Percentiles rank a stretch among this genome's conserved stretches.
Conservation (phyloP, 2,888 invertebrate genomes). For the Euplexia lucipara region DNA sequence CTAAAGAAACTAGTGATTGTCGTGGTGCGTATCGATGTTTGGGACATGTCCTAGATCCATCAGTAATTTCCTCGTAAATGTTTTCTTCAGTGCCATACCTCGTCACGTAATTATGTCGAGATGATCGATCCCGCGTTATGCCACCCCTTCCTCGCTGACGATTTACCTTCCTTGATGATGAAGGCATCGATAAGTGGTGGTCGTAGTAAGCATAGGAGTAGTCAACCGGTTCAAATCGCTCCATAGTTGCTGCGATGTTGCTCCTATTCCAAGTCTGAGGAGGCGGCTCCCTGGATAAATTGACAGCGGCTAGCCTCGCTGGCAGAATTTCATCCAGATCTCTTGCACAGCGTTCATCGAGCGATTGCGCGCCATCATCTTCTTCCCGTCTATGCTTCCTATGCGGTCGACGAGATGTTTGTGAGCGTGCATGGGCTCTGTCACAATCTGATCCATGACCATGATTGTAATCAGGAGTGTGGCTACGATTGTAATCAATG, state of each 20-base stretch:
- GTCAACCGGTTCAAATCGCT: conserved; percentile 93
- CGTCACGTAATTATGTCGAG: conserved; percentile 94
- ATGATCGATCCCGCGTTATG: conserved; percentile 83
- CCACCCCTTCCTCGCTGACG: conserved; percentile 87
- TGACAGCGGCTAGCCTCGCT: conserved; percentile 87
- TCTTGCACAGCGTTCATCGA: conserved; percentile 87
- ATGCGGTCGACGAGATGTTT: conserved; percentile 83
- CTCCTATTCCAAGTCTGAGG: conserved; percentile 92
- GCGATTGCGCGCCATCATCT: conserved; percentile 87
- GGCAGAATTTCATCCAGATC: conserved; percentile 89
- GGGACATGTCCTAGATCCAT: conserved; percentile 90
- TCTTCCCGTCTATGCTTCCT: conserved; percentile 84
- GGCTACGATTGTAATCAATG: conserved; percentile 84
- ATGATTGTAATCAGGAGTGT: conserved; percentile 86
- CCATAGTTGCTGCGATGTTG: conserved; percentile 92
- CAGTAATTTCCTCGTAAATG: conserved; percentile 95
- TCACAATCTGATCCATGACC: conserved; percentile 85
- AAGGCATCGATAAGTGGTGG: conserved; percentile 93
- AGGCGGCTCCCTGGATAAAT: conserved; percentile 84
- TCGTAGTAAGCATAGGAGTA: conserved; percentile 97
- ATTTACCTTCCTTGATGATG: conserved; percentile 86
- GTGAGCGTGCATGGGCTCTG: conserved; percentile 80
- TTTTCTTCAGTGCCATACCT: conserved; percentile 96
- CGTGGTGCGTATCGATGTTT: conserved; percentile 88
- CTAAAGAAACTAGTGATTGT: conserved; percentile 92